Evolutionary conservation across 2,797 vertebrate species (phyloP).

Genomic region (Acanthurus tractus): DNA sequence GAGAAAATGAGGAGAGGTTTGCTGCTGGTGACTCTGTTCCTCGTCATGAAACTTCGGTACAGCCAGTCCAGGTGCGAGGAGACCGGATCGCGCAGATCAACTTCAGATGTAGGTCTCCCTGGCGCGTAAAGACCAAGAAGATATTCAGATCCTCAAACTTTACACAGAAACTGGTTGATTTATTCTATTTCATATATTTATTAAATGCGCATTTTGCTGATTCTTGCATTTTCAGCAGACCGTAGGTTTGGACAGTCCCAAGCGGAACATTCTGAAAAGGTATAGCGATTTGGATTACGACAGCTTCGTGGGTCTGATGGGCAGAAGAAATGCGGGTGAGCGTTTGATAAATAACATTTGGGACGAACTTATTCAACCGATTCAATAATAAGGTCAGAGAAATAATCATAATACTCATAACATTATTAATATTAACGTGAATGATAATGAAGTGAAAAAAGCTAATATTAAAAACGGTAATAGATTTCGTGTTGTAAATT

Average conservation of each 20-base stretch:
- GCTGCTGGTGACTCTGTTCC: constrained; percentile 84
- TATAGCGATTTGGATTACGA: constrained; percentile 91
- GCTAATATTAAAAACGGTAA: fast-evolving
- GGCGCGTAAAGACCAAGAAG: neutral
- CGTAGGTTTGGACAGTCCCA: constrained; percentile 76
- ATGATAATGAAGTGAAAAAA: neutral
- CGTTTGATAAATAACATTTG: neutral
- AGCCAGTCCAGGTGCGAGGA: constrained; percentile 87
- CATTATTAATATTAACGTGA: neutral
- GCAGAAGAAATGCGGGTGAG: constrained; percentile 88
- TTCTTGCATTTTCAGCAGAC: constrained; percentile 70
- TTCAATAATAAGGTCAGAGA: neutral
- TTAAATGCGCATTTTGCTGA: neutral
- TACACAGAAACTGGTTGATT: neutral
- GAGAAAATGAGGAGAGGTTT: constrained; percentile 85
- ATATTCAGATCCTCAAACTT: neutral
- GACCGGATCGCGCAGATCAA: constrained; percentile 71
- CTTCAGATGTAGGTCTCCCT: constrained; percentile 76
- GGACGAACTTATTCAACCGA: neutral
- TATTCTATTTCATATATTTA: no score
- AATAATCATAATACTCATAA: no score
- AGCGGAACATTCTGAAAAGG: constrained; percentile 85
- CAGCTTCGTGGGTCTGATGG: constrained; percentile 91
- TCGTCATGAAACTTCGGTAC: constrained; percentile 83
- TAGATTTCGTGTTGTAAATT: neutral